Base-by-base conservation (phyloP, 2,797 vertebrate genomes). In the Acanthopagrus latus region DNA sequence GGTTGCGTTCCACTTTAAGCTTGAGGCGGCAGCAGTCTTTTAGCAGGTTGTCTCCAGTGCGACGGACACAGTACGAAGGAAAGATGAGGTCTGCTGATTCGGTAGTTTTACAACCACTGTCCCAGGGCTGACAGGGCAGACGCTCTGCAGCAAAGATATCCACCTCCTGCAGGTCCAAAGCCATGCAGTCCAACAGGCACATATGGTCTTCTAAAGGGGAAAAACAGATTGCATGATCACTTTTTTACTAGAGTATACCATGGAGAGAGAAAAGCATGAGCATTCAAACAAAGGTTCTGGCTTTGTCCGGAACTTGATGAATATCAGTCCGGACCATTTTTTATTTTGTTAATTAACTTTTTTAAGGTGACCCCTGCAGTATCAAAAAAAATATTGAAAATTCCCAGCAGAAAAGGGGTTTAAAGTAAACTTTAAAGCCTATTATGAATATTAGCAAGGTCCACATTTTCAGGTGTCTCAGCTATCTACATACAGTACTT, bases 101-200 rank as follows among this genome's bases (percentile, higher is more conserved):
- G 0, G 52, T 43, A 5, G 63, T 63, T 33, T 96, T 96, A 13
- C 70, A 69, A 1, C 84, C 87, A 33, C 94, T 90, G 23, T 90
- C 86, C 78, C 91, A 80, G 18, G 91, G 89, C 11, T 96, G 95
- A 54, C 89, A 91, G 11, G 96, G 93, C 0, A 89, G 82, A 5
- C 95, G 94, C 85, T 97, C 95, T 0, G 97, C 98, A 41, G 97
- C 96, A 91, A 99, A 99, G 83, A 99, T 97, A 82, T 99, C 95
- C 97, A 99, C 97, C 92, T 99, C 97, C 89, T 99, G 97, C 55
- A 99, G 96, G 84, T 99, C 98, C 82, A 99, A 91, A 2, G 96
- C 89, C 62, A 99, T 97, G 94, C 97, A 99, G 92, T 99, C 98
- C 84, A 99, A 81, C 85, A 99, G 93, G 86, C 98, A 99, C 74